phyloP scores from a whole-genome alignment of 2,797 vertebrate genomes.

The Myotis myotis region DNA sequence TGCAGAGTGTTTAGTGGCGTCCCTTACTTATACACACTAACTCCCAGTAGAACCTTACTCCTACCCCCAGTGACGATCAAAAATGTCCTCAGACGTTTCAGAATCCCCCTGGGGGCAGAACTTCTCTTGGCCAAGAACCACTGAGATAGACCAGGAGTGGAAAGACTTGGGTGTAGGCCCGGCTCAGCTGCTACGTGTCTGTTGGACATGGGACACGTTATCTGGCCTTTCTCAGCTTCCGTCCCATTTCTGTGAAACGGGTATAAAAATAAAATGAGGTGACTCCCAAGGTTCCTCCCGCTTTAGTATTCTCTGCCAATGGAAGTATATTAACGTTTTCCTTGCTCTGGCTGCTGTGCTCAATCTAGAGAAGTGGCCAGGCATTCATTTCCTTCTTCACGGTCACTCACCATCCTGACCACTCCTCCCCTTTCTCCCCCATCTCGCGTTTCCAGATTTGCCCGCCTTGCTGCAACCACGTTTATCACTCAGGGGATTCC shows the following conservation, averaged over 20 bases:
- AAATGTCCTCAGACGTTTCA: background rate
- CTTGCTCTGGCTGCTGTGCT: background rate
- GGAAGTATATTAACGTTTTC: background rate
- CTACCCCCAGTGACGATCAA: background rate
- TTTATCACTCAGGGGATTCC: slow-evolving; percentile 92
- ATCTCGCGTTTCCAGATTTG: slow-evolving; percentile 84
- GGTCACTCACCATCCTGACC: background rate
- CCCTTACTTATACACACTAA: background rate
- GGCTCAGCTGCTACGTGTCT: background rate
- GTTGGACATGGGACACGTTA: rapidly evolving
- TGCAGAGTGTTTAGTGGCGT: background rate
- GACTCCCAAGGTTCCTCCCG: background rate
- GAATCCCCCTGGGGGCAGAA: background rate
- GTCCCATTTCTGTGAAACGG: background rate
- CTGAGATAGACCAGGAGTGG: background rate
- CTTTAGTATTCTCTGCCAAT: background rate
- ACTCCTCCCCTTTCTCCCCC: background rate
- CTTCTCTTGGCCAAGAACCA: background rate
- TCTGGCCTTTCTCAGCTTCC: background rate
- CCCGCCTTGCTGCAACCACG: slow-evolving; percentile 91
- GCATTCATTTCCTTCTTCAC: background rate
- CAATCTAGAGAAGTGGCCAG: background rate
- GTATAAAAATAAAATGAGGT: background rate
- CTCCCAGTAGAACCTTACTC: background rate
- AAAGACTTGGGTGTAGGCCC: background rate